These are phyloP conservation scores for Podiceps cristatus DNA, from an alignment of 2,113 vertebrate genomes.

Conservation along the genomic window DNA sequence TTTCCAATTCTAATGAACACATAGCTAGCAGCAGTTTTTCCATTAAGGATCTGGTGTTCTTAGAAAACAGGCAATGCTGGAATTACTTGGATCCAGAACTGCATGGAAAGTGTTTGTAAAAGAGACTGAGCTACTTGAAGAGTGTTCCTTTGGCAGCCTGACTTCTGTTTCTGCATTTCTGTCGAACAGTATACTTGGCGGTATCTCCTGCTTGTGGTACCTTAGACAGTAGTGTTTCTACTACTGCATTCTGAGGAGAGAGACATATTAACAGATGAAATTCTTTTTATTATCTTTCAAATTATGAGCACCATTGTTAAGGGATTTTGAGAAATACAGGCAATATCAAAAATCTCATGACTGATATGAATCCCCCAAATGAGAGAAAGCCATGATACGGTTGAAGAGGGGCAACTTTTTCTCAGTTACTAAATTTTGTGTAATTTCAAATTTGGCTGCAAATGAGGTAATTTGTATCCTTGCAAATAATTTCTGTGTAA, in stretches of 20 bases:
- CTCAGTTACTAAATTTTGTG: not conserved
- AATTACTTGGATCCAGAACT: conserved; percentile 38
- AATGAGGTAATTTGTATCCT: not conserved
- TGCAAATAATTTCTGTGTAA: not conserved
- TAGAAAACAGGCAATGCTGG: conserved; percentile 26
- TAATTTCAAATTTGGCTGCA: not conserved
- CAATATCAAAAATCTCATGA: not conserved
- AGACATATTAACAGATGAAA: not conserved
- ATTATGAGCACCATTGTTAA: not conserved
- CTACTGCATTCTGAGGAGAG: not conserved
- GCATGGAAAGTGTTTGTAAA: conserved; percentile 17
- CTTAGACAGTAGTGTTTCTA: not conserved
- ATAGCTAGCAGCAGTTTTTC: conserved; percentile 37
- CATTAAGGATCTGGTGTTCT: conserved; percentile 40
- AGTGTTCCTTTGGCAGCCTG: not conserved
- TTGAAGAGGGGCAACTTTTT: not conserved
- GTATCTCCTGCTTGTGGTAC: not conserved
- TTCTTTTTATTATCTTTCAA: not conserved
- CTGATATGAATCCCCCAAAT: not conserved
- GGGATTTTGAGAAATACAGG: not conserved
- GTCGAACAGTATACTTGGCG: not conserved
- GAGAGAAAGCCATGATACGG: not conserved
- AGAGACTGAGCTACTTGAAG: not conserved
- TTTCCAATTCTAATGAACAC: conserved; percentile 75
- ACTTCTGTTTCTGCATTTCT: not conserved